These are phyloP conservation scores for Sycophila texana DNA, from an alignment of 2,888 invertebrate genomes.

Conservation along the genomic window DNA sequence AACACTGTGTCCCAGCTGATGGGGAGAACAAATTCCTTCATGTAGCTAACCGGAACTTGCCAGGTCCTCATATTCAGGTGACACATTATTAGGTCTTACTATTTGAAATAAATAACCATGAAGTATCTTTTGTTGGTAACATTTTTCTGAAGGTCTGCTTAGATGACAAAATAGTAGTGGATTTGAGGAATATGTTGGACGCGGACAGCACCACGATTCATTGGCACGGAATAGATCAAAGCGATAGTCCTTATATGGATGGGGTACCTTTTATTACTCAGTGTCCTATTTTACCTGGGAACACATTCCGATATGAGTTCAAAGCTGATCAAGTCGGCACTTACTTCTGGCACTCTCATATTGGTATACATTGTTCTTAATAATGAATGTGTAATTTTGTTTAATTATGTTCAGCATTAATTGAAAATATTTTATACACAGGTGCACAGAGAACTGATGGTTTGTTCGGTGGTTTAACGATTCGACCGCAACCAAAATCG, in stretches of 20 bases:
- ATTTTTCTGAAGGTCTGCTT: conserved; percentile 83
- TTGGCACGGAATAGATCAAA: conserved; percentile 94
- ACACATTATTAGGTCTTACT: neutral
- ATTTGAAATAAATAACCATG: neutral
- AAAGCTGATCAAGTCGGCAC: conserved; percentile 85
- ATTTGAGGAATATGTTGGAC: conserved; percentile 86
- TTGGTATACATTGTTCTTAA: conserved; percentile 71
- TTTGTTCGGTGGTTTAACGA: conserved; percentile 86
- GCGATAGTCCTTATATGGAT: conserved; percentile 89
- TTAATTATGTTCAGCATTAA: no score
- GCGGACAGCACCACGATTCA: conserved; percentile 91
- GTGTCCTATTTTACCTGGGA: conserved; percentile 87
- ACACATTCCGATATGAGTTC: conserved; percentile 86
- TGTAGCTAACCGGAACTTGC: conserved; percentile 91
- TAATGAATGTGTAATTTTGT: neutral
- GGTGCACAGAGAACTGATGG: conserved; percentile 93
- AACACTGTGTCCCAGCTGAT: conserved; percentile 90
- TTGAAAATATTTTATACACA: conserved; percentile 60
- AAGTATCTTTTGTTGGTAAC: neutral
- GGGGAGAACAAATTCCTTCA: conserved; percentile 86
- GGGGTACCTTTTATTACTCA: conserved; percentile 91
- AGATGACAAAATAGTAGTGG: conserved; percentile 88
- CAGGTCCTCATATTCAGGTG: conserved; percentile 90
- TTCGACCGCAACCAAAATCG: conserved; percentile 81
- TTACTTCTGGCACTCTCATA: conserved; percentile 89